Evolutionary conservation across 2,113 vertebrate genomes (phyloP).

Genomic region (Ptyas mucosa): DNA sequence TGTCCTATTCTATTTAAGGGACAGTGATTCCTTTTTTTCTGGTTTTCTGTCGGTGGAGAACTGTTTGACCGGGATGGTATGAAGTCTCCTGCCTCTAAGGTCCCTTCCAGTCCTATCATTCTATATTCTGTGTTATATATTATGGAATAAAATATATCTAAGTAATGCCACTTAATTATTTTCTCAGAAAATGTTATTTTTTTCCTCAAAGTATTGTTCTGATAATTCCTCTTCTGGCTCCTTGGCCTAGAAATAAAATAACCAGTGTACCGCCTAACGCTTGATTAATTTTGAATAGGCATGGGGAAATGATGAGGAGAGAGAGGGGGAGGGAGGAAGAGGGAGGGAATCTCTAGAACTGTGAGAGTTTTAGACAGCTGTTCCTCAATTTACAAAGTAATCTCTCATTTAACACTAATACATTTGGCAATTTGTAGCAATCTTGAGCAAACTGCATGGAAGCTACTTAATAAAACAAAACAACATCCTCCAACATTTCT

Average conservation of each 20-base stretch:
- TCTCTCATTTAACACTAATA: conserved; percentile 46
- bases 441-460: conserved; percentile 43
- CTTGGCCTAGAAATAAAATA: neutral
- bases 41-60: neutral
- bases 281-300: conserved; percentile 9
- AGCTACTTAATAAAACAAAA: conserved; percentile 62
- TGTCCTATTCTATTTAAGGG: no score
- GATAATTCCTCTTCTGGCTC: neutral
- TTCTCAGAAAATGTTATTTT: neutral
- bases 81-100: neutral
- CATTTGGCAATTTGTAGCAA: conserved; percentile 49
- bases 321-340: neutral
- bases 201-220: neutral
- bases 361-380: conserved; percentile 37
- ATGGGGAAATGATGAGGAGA: neutral
- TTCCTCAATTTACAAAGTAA: conserved; percentile 44
- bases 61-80: neutral
- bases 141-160: no score
- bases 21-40: neutral
- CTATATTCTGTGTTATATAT: neutral
- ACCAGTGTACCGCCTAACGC: conserved; percentile 11
- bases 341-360: neutral
- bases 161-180: neutral
- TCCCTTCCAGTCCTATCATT: neutral
- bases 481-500: conserved; percentile 26